Conservation (phyloP, 2,888 invertebrate species). For the Drosophila paranaensis region DNA sequence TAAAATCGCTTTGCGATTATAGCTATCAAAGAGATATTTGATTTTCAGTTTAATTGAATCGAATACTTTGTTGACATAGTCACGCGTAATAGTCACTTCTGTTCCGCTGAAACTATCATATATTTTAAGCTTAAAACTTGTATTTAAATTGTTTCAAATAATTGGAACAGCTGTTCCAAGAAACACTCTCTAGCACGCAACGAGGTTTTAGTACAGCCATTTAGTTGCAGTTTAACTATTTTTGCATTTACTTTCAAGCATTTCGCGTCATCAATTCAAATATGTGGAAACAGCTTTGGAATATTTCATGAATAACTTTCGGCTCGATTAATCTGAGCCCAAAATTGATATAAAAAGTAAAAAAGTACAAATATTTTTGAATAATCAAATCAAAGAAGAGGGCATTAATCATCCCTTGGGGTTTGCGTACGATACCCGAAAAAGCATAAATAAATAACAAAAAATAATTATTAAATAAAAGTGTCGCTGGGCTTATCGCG, state of each 20-base stretch:
- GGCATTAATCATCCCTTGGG: slow-evolving; percentile 48
- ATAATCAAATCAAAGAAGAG: slow-evolving; percentile 18
- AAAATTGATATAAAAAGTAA: background rate
- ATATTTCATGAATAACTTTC: slow-evolving; percentile 3
- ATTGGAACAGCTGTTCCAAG: slow-evolving; percentile 31
- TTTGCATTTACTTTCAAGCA: slow-evolving; percentile 7
- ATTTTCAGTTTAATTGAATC: background rate
- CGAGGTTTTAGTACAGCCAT: background rate
- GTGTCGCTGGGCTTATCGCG: slow-evolving; percentile 31
- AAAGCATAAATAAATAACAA: background rate
- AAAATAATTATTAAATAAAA: background rate
- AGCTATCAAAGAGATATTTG: background rate
- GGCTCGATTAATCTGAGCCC: background rate
- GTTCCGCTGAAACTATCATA: background rate
- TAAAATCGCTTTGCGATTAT: background rate
- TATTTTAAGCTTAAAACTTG: background rate
- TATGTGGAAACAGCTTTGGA: slow-evolving; percentile 13
- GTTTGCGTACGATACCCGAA: slow-evolving; percentile 21
- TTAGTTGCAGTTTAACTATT: slow-evolving; percentile 5
- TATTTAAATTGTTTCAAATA: slow-evolving; percentile 12
- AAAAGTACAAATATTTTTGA: background rate
- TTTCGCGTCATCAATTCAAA: background rate
- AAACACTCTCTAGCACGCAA: background rate
- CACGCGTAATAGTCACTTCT: background rate
- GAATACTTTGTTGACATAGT: background rate